These are phyloP conservation scores for Portunus trituberculatus DNA, from an alignment of 1,140 invertebrate species.

Conservation along the genomic window DNA sequence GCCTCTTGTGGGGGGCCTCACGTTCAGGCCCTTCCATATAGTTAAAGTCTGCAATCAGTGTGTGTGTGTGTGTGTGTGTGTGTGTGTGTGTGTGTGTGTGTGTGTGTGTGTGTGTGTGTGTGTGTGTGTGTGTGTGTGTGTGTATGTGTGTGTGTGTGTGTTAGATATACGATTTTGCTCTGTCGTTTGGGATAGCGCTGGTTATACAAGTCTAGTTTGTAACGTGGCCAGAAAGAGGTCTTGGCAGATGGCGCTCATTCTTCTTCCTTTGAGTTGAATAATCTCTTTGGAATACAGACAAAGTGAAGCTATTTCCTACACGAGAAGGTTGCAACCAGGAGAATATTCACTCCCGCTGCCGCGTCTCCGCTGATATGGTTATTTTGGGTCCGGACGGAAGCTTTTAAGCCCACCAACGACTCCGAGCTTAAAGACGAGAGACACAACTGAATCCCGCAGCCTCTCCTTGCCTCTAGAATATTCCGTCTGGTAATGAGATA, in stretches of 20 bases:
- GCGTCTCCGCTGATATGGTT: background rate
- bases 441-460: background rate
- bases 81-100: too few relatives aligned
- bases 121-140: background rate
- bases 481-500: too few relatives aligned
- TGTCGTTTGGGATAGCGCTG: too few relatives aligned
- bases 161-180: too few relatives aligned
- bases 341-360: background rate
- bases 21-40: background rate
- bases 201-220: background rate
- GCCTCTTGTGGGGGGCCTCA: background rate
- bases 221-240: background rate
- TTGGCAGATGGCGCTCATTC: background rate
- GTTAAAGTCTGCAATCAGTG: too few relatives aligned
- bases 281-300: background rate
- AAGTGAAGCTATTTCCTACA: background rate
- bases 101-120: background rate
- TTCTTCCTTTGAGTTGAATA: background rate
- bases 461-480: too few relatives aligned
- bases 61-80: background rate
- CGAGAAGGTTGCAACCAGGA: background rate
- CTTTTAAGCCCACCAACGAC: constrained; percentile 11
- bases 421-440: background rate
- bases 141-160: too few relatives aligned
- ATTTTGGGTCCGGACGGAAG: background rate